phyloP scores from a whole-genome alignment of 1,140 invertebrate species.

The Drosophila auraria region DNA sequence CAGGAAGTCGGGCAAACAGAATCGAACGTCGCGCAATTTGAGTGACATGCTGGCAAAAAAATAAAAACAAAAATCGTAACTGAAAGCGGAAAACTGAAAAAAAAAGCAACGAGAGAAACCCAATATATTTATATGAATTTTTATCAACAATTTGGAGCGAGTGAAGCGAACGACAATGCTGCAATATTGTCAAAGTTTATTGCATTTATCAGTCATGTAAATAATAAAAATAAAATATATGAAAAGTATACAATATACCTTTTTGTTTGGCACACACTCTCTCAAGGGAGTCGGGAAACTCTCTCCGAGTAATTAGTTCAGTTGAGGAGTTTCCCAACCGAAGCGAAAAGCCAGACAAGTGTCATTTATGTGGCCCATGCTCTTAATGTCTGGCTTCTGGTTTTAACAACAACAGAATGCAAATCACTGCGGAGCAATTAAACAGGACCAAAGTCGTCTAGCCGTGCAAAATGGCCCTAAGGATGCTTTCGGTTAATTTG shows the following conservation, averaged over 20 bases:
- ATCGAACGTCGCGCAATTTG: conserved; percentile 70
- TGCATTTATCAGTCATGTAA: conserved; percentile 64
- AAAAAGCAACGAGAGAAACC: conserved; percentile 17
- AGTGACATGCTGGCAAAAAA: conserved; percentile 68
- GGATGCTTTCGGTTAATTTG: conserved; percentile 55
- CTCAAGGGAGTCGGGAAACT: conserved; percentile 34
- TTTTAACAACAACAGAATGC: conserved; percentile 38
- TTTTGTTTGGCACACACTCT: neutral
- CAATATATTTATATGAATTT: conserved; percentile 64
- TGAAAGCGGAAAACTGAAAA: conserved; percentile 8
- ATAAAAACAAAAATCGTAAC: conserved; percentile 10
- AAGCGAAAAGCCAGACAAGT: conserved; percentile 50
- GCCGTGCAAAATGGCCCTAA: conserved; percentile 51
- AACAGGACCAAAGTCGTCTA: conserved; percentile 66
- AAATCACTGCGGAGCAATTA: conserved; percentile 76
- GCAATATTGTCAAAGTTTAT: conserved; percentile 75
- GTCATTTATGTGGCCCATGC: conserved; percentile 36
- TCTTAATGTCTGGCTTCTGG: conserved; percentile 23
- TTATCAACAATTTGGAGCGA: conserved; percentile 30
- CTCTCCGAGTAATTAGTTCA: conserved; percentile 47
- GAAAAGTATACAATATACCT: neutral
- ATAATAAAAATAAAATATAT: neutral
- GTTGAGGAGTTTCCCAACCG: conserved; percentile 37
- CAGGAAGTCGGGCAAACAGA: conserved; percentile 56
- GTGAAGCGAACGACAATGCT: conserved; percentile 35